Evolutionary conservation across 2,113 vertebrate species (phyloP).

Genomic region (Calyptomena viridis): DNA sequence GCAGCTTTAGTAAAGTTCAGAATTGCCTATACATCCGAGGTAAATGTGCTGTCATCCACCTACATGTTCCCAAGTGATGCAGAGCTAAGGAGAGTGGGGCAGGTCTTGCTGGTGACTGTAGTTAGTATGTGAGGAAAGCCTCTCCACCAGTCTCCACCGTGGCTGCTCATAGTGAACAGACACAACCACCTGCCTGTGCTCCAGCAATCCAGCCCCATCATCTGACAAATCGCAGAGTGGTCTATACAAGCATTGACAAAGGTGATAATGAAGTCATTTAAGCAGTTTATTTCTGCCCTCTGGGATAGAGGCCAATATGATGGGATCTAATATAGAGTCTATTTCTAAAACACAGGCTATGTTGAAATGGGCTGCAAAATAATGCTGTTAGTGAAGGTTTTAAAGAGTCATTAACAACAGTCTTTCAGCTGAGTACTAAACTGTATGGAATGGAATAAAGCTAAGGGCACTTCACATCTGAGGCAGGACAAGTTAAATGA

Average conservation of each 20-base stretch:
- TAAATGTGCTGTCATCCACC: neutral
- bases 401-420: neutral
- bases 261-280: neutral
- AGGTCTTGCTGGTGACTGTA: neutral
- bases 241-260: neutral
- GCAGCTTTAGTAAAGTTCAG: neutral
- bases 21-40: neutral
- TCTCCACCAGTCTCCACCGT: rapidly evolving
- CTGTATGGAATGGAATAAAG: neutral
- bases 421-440: neutral
- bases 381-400: neutral
- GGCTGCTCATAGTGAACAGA: neutral
- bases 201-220: neutral
- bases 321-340: neutral
- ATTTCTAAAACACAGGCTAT: neutral
- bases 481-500: neutral
- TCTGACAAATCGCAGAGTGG: neutral
- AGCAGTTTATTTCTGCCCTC: neutral
- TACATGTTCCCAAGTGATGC: rapidly evolving
- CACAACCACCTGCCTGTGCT: neutral
- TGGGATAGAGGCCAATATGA: neutral
- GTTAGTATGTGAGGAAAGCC: rapidly evolving
- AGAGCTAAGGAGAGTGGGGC: rapidly evolving
- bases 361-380: neutral
- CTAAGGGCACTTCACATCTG: neutral